Percentiles rank a stretch among this genome's conserved stretches.
phyloP scores from a whole-genome alignment of 2,113 vertebrate genomes.

The Boleophthalmus pectinirostris region DNA sequence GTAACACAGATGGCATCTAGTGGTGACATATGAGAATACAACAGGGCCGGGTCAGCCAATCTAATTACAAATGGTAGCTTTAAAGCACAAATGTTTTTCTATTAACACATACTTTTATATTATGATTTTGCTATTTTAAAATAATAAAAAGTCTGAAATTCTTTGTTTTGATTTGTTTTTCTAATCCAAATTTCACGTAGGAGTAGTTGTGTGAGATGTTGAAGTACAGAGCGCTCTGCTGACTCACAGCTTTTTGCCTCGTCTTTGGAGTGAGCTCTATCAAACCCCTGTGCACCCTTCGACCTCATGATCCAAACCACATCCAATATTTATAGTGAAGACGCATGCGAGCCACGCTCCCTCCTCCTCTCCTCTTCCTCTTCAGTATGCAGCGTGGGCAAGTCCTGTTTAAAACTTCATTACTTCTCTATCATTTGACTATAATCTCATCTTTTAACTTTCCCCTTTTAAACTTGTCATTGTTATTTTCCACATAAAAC shows the following conservation, averaged over 20 bases:
- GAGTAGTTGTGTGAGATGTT: neutral
- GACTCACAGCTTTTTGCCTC: conserved; percentile 1
- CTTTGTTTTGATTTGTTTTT: neutral
- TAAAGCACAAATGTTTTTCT: too few species aligned
- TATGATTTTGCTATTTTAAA: too few species aligned
- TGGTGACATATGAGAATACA: too few species aligned
- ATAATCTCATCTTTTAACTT: conserved; percentile 16
- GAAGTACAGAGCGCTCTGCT: neutral
- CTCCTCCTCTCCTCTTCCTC: conserved; percentile 24
- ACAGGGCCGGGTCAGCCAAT: too few species aligned
- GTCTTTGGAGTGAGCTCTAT: conserved; percentile 17
- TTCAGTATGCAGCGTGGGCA: conserved; percentile 36
- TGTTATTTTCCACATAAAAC: conserved; percentile 6
- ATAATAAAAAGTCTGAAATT: too few species aligned
- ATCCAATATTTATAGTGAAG: conserved; percentile 54
- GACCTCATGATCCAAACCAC: conserved; percentile 27
- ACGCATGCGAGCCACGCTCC: conserved; percentile 28
- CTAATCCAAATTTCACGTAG: neutral
- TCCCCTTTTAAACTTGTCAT: conserved; percentile 28
- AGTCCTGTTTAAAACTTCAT: conserved; percentile 32
- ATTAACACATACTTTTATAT: too few species aligned
- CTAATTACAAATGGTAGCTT: too few species aligned
- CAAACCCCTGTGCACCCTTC: conserved; percentile 24
- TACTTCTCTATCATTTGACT: conserved; percentile 11
- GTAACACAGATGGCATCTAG: too few species aligned